Percentiles rank a stretch among this genome's conserved stretches.
Conservation (phyloP, 2,888 invertebrate genomes). For the Aromia moschata region DNA sequence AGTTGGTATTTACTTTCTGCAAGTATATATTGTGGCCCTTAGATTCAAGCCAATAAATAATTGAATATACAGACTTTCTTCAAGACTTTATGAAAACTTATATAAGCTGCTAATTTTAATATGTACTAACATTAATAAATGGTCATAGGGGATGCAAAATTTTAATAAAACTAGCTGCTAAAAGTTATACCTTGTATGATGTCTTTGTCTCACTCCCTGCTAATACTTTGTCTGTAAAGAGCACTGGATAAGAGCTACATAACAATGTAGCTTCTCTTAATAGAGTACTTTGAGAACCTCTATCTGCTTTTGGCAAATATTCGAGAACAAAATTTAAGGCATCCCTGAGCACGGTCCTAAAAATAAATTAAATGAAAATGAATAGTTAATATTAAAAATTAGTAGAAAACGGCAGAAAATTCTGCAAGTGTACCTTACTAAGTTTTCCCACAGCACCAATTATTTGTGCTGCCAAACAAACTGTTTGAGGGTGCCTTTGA, state of each 20-base stretch:
- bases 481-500: conserved; percentile 72
- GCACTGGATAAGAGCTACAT: conserved; percentile 81
- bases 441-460: conserved; percentile 77
- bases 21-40: too few species aligned
- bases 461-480: conserved; percentile 75
- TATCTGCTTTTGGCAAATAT: conserved; percentile 76
- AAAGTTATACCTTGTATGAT: conserved; percentile 64
- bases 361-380: conserved; percentile 35
- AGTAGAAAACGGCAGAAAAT: too few species aligned
- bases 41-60: too few species aligned
- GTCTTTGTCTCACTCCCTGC: conserved; percentile 76
- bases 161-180: too few species aligned
- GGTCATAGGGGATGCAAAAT: too few species aligned
- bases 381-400: background rate
- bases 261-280: conserved; percentile 83
- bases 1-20: too few species aligned
- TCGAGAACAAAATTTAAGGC: conserved; percentile 84
- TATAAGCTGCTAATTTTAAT: too few species aligned
- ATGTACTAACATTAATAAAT: too few species aligned
- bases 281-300: conserved; percentile 77
- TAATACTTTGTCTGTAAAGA: conserved; percentile 83
- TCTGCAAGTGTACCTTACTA: conserved; percentile 68
- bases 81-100: too few species aligned
- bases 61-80: too few species aligned
- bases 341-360: conserved; percentile 81